Percentiles rank a stretch among this genome's conserved stretches.
These are phyloP conservation scores for Latrodectus hesperus DNA, from an alignment of 2,888 invertebrate genomes.

Conservation along the genomic window DNA sequence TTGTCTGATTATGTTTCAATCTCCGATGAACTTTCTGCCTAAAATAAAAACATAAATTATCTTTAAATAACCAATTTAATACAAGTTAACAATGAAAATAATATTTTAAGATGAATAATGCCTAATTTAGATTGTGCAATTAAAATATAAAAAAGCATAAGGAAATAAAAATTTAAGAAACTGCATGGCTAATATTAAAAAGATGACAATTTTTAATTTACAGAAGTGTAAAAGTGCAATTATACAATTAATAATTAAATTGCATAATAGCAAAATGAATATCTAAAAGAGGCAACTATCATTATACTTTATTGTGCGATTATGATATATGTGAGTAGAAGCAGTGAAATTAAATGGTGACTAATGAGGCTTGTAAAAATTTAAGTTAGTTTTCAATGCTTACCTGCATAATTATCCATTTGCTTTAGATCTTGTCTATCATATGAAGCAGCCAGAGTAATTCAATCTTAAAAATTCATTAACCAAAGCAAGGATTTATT, in stretches of 20 bases:
- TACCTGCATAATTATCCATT: conserved; percentile 29
- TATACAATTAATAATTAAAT: too few relatives aligned
- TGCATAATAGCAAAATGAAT: too few relatives aligned
- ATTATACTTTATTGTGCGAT: too few relatives aligned
- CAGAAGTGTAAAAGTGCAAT: too few relatives aligned
- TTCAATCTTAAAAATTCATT: too few relatives aligned
- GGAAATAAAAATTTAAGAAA: background rate
- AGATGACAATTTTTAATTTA: too few relatives aligned
- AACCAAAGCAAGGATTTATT: too few relatives aligned
- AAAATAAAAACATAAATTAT: background rate
- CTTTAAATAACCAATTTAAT: too few relatives aligned
- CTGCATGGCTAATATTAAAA: too few relatives aligned
- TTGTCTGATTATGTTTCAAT: conserved; percentile 36
- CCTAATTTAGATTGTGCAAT: background rate
- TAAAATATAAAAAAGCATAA: background rate
- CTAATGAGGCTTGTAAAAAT: conserved; percentile 46
- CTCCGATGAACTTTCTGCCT: conserved; percentile 37
- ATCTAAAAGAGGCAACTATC: too few relatives aligned
- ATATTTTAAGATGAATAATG: background rate
- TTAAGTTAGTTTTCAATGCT: conserved; percentile 24
- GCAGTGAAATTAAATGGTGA: conserved; percentile 43
- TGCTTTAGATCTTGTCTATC: background rate
- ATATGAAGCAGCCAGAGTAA: too few relatives aligned
- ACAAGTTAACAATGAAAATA: background rate
- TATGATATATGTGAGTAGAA: background rate